Evolutionary conservation across 2,113 vertebrate species (phyloP), one percentile per base, ranked within the genome.

Genomic region (Neofelis nebulosa): DNA sequence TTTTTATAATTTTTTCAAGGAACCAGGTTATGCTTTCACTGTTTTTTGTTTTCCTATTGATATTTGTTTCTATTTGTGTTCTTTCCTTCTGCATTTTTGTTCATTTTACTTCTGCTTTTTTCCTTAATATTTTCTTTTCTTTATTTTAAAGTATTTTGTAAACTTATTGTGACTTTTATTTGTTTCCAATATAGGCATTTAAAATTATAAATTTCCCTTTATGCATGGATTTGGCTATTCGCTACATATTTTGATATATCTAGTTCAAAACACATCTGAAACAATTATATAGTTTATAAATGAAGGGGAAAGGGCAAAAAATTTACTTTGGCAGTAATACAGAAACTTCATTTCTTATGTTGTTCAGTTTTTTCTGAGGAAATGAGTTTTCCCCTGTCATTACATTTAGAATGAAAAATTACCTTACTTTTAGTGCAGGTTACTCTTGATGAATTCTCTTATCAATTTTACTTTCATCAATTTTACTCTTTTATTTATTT

Each of bases 11-110:
- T 25, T 81, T 90, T 41, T 66, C 5, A 31, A 73, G 82, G 15
- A 65, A 65, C 0, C 2, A 50, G 3, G 1, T 52, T 74, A 41
- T 1, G 9, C 16, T 36, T 61, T 68, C 36, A n/a, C 29, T 23
- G 16, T 21, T 85, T 48, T 89, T 55, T 85, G 36, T 82, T 55
- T 91, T 66, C 9, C 33, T 61, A 3, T 38, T 79, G 38, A 27
- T 79, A 41, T 80, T n/a, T 92, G 11, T 92, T 91, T 73, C 41
- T 71, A 36, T n/a, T 50, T 95, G 7, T 29, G 5, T 15, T 52
- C 48, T 52, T 88, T 55, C 31, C 11, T 36, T 78, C 18, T 31
- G 0, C 48, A 84, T 38, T 41, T 83, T 23, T 48, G 45, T 45
- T 45, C 45, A 45, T 45, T 45, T 9, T 45, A 45, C 45, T 45